Base-by-base conservation (phyloP, 2,888 invertebrate species). In the Drosophila histrio region DNA sequence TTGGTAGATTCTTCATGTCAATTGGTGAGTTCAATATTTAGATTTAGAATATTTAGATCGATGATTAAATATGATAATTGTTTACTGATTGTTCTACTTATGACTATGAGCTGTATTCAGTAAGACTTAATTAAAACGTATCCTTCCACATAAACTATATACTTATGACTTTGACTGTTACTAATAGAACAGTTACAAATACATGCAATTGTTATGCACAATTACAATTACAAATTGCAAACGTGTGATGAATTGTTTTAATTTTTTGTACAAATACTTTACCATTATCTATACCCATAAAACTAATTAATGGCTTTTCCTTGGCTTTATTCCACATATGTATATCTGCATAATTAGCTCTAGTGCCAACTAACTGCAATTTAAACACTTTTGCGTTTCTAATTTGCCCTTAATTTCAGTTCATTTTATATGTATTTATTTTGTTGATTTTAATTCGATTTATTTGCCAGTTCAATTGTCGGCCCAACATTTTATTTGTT, bases 401-500 rank as follows among this genome's bases (percentile, higher is more conserved):
- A 39, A 68, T 59, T 64, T 36, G 19, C 17, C 8, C n/a, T 2
- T 19, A 32, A 66, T 60, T 53, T 43, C 7, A 28, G 47, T 53
- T 38, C 6, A 52, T 36, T 67, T 58, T 30, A 43, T 43, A 13
- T 36, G 2, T 9, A 49, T 36, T n/a, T 9, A 49, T 26, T 30
- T 52, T 22, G 58, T 58, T 39, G 22, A 21, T 17, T 49, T 57
- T 8, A 30, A 24, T 34, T 19, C 49, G 2, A 36, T 32, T 38
- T 44, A 49, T 32, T 53, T 74, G 8, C 17, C 28, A 34, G 30
- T 19, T 60, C 52, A 57, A 67, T 74, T 59, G 39, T 8, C 30
- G 7, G 3, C 3, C 17, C 19, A 36, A 59, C 56, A 28, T 15
- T 54, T 54, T 50, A 59, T 64, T 73, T 66, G 43, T 44, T 34